phyloP scores from a whole-genome alignment of 2,888 invertebrate genomes.

The Luffia ferchaultella region DNA sequence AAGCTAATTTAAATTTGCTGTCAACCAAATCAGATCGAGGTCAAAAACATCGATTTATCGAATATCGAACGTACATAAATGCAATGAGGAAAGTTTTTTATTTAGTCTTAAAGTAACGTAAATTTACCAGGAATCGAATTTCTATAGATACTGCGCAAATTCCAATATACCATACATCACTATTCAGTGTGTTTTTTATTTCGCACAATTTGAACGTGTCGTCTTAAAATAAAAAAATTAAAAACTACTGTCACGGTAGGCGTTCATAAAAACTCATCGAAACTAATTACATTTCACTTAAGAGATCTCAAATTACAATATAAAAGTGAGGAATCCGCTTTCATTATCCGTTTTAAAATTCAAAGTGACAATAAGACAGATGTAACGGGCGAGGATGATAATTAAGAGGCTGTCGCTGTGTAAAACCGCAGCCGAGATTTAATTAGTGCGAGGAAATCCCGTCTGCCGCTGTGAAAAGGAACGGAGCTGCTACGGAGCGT shows the following conservation, averaged over 20 bases:
- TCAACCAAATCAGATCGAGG: conserved; percentile 17
- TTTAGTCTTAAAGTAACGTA: too few relatives aligned
- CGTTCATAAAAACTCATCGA: too few relatives aligned
- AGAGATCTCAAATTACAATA: background rate
- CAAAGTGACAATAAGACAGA: conserved; percentile 60
- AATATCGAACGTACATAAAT: too few relatives aligned
- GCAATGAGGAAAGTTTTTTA: too few relatives aligned
- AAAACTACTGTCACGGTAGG: too few relatives aligned
- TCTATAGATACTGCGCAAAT: too few relatives aligned
- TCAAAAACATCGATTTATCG: background rate
- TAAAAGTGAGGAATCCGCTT: background rate
- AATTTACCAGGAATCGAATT: too few relatives aligned
- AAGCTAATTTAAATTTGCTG: conserved; percentile 28
- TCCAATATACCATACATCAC: too few relatives aligned
- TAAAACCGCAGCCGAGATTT: conserved; percentile 60
- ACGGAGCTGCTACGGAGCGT: conserved; percentile 8
- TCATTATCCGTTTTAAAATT: conserved; percentile 23
- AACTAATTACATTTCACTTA: too few relatives aligned
- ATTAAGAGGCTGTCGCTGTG: conserved; percentile 60
- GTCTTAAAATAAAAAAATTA: too few relatives aligned
- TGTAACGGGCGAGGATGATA: conserved; percentile 62
- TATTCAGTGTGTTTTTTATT: too few relatives aligned
- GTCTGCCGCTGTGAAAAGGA: conserved; percentile 16
- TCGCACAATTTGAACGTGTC: too few relatives aligned
- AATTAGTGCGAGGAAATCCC: conserved; percentile 49